Evolutionary conservation across 2,888 invertebrate species (phyloP).

Genomic region (Amphipyra berbera): DNA sequence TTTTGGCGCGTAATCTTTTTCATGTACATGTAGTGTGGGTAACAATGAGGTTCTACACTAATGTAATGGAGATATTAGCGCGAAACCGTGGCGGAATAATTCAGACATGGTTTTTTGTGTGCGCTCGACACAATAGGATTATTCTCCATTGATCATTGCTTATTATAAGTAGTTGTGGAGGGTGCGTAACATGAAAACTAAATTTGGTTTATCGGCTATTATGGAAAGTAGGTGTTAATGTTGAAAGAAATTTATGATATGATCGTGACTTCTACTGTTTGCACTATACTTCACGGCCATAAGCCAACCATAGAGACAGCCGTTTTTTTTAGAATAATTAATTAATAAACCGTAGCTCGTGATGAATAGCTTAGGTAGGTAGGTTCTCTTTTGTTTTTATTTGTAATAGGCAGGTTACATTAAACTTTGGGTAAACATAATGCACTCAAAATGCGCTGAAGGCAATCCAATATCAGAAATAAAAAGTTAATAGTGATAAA

Average conservation of each 20-base stretch:
- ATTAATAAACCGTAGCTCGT: neutral
- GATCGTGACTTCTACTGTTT: slow-evolving; percentile 85
- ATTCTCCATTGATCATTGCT: slow-evolving; percentile 90
- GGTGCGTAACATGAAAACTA: slow-evolving; percentile 89
- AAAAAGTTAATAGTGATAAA: too few species aligned
- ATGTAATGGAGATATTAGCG: slow-evolving; percentile 89
- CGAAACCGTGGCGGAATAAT: slow-evolving; percentile 87
- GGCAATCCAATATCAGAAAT: too few species aligned
- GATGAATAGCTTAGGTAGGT: neutral
- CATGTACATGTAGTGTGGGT: slow-evolving; percentile 59
- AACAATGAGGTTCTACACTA: slow-evolving; percentile 80
- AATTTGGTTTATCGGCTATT: slow-evolving; percentile 90
- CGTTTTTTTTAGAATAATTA: slow-evolving; percentile 13
- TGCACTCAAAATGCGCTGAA: too few species aligned
- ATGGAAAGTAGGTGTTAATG: slow-evolving; percentile 90
- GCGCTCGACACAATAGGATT: slow-evolving; percentile 87
- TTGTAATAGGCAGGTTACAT: too few species aligned
- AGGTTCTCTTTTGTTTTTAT: too few species aligned
- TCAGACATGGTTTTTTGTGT: slow-evolving; percentile 88
- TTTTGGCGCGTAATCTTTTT: slow-evolving; percentile 86
- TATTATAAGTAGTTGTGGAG: slow-evolving; percentile 88
- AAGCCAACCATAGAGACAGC: slow-evolving; percentile 9
- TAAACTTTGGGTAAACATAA: too few species aligned
- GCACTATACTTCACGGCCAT: slow-evolving; percentile 71
- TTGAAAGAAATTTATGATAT: slow-evolving; percentile 85